phyloP scores from a whole-genome alignment of 2,113 vertebrate species.

The Lanius ludovicianus region DNA sequence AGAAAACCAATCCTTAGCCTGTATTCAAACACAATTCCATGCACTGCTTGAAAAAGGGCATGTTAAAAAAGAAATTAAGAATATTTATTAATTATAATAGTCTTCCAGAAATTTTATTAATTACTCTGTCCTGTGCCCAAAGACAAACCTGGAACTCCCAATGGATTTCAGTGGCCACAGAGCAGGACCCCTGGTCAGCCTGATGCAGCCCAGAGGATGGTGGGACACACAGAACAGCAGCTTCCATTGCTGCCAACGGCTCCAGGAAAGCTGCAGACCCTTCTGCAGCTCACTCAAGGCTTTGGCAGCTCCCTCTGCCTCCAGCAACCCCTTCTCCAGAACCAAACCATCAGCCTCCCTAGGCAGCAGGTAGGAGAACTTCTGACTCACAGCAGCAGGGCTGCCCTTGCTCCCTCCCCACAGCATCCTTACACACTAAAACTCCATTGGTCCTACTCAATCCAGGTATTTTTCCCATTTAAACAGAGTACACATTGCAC shows the following conservation, averaged over 20 bases:
- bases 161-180: background rate
- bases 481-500: background rate
- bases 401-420: background rate
- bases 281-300: background rate
- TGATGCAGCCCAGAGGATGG: background rate
- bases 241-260: rapidly evolving
- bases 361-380: rapidly evolving
- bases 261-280: background rate
- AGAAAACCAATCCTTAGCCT: background rate
- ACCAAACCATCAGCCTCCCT: background rate
- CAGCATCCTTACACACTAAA: background rate
- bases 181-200: background rate
- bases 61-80: background rate
- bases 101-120: background rate
- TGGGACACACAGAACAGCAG: rapidly evolving
- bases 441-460: rapidly evolving
- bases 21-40: background rate
- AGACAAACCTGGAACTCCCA: background rate
- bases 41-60: background rate
- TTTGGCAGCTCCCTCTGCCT: background rate
- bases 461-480: background rate
- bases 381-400: background rate
- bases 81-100: background rate
- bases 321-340: background rate
- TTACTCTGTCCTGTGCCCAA: background rate